These are phyloP conservation scores for Lagorchestes hirsutus DNA, from an alignment of 2,797 vertebrate genomes.

Conservation along the genomic window DNA sequence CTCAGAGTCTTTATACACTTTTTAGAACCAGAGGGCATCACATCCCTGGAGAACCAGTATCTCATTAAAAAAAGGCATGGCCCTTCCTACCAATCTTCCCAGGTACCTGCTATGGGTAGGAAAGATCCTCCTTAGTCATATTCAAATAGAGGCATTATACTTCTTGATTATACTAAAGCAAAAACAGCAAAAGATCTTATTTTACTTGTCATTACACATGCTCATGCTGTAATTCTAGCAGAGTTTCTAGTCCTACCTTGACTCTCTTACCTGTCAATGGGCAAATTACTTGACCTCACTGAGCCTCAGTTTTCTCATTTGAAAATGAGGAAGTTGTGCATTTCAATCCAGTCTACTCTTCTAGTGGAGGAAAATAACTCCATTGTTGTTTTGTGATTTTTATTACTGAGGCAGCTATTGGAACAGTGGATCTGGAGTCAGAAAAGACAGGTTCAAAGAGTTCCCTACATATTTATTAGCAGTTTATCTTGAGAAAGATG, in stretches of 20 bases:
- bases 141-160: no score
- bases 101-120: no score
- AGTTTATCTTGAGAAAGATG: not conserved
- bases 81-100: no score
- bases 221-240: not conserved
- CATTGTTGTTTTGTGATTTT: not conserved
- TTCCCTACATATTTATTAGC: not conserved
- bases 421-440: not conserved
- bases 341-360: not conserved
- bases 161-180: no score
- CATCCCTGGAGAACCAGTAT: no score
- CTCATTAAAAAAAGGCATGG: no score
- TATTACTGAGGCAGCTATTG: not conserved
- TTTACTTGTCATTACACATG: no score
- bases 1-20: no score
- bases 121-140: no score
- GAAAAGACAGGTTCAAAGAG: not conserved
- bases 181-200: no score
- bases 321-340: not conserved
- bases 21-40: no score
- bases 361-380: not conserved
- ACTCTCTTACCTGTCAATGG: not conserved
- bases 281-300: not conserved
- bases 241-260: not conserved
- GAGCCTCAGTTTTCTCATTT: not conserved